These are phyloP conservation scores for Characodon lateralis DNA, from an alignment of 2,797 vertebrate genomes.

Conservation along the genomic window DNA sequence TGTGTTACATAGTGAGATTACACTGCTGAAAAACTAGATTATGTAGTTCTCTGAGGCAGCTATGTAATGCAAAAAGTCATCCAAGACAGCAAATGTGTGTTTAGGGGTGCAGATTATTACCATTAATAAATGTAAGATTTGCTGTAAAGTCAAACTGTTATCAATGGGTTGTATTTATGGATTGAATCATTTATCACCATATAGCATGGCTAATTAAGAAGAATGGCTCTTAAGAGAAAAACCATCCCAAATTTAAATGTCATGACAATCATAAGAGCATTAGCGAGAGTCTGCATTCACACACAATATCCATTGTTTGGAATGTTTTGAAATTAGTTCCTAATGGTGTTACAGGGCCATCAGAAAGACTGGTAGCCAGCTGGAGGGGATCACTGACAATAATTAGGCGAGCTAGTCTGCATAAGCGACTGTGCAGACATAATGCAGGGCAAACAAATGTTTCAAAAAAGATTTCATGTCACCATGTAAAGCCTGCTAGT, in stretches of 20 bases:
- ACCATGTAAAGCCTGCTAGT: background rate
- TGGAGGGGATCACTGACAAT: constrained; percentile 51
- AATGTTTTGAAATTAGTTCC: constrained; percentile 29
- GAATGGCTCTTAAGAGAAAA: constrained; percentile 8
- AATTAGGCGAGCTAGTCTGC: constrained; percentile 35
- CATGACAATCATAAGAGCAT: constrained; percentile 22
- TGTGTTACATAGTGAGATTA: constrained; percentile 45
- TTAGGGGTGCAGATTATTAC: background rate
- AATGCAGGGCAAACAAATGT: constrained; percentile 14
- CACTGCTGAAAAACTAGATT: constrained; percentile 1
- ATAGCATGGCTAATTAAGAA: constrained; percentile 1
- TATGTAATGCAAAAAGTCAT: constrained; percentile 1
- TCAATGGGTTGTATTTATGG: background rate
- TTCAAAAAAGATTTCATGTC: constrained; percentile 15
- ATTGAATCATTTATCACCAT: background rate
- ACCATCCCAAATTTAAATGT: constrained; percentile 16
- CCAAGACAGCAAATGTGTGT: background rate
- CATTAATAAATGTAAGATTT: constrained; percentile 2
- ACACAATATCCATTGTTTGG: constrained; percentile 16
- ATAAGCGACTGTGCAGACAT: constrained; percentile 29
- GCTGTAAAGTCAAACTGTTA: background rate
- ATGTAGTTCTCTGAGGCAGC: background rate
- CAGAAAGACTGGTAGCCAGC: constrained; percentile 45
- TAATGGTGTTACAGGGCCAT: constrained; percentile 34
- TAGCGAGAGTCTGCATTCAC: constrained; percentile 22